Base-by-base conservation (phyloP, 2,113 vertebrate species). In the Colistium nudipinnis region DNA sequence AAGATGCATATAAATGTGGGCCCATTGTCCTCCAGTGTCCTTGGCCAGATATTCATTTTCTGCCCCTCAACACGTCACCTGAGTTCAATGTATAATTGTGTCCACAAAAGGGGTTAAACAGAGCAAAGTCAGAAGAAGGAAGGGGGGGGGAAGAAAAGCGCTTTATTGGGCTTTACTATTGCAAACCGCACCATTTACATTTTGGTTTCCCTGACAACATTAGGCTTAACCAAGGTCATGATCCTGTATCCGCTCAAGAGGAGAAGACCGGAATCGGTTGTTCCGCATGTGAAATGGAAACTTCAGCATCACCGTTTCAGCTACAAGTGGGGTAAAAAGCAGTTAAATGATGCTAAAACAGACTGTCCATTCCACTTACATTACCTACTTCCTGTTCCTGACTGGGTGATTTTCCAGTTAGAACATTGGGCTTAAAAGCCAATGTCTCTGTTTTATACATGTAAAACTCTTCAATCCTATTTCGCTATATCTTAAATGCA, bases 141-240 rank as follows among this genome's bases (percentile, higher is more conserved):
- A 13, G 25, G 14, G 25, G 4, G 20, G 1, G 47, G 2, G 17
- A 2, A 4, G 17, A 25, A 49, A 78, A 64, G 13, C 6, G 28
- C 7, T 53, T 66, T 17, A 48, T 61, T 55, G 12, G 22, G 20
- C 53, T 71, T 35, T 20, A 13, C 19, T 3, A 38, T 76, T 41
- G 73, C 24, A 84, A 76, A 75, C 68, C 16, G 73, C 54, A 72
- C 61, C 6, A 67, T 83, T 70, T 65, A 16, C 64, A 14, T 56
- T 41, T 75, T 59, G 70, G 74, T 91, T 86, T 80, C 90, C 84
- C 25, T 82, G 88, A 85, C 84, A 86, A 85, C 87, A 76, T 78
- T 62, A 67, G 62, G 64, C 78, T 53, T 88, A 88, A 90, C 65
- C 56, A 66, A 84, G 88, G 88, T 89, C 83, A 2, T 88, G 90